These are phyloP conservation scores for Xenotilapia flavipinnis DNA, from an alignment of 2,113 vertebrate genomes.

Conservation along the genomic window DNA sequence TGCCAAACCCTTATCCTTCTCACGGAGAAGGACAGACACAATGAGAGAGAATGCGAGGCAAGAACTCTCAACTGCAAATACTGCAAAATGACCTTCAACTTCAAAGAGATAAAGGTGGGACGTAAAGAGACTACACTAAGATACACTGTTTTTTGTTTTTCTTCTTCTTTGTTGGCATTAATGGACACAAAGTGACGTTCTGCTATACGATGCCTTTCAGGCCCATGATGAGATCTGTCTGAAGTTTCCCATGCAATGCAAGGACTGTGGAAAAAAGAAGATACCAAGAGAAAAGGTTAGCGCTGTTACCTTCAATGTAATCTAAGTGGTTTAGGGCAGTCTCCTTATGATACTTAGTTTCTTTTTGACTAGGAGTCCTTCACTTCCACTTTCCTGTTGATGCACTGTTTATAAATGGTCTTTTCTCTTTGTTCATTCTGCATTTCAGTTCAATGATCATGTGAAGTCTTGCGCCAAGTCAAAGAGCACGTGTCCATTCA, in stretches of 20 bases:
- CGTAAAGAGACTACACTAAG: neutral
- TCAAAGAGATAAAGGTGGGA: slow-evolving; percentile 68
- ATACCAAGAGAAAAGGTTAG: slow-evolving; percentile 84
- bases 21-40: slow-evolving; percentile 68
- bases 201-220: slow-evolving; percentile 49
- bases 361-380: neutral
- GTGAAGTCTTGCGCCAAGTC: slow-evolving; percentile 75
- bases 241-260: slow-evolving; percentile 83
- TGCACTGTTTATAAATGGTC: neutral
- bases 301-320: neutral
- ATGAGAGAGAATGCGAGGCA: slow-evolving; percentile 71
- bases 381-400: neutral
- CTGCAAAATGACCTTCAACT: slow-evolving; percentile 70
- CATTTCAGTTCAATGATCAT: slow-evolving; percentile 81
- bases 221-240: slow-evolving; percentile 83
- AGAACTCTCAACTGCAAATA: slow-evolving; percentile 75
- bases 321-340: neutral
- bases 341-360: neutral
- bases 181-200: neutral
- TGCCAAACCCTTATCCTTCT: slow-evolving; percentile 62
- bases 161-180: neutral
- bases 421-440: neutral
- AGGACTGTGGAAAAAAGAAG: slow-evolving; percentile 85
- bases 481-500: slow-evolving; percentile 78
- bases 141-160: neutral